Percentiles rank a stretch among this genome's conserved stretches.
Evolutionary conservation across 64 coral and sea anemone species (phyloP).

Genomic region (Hydrozoanthus tunicans): DNA sequence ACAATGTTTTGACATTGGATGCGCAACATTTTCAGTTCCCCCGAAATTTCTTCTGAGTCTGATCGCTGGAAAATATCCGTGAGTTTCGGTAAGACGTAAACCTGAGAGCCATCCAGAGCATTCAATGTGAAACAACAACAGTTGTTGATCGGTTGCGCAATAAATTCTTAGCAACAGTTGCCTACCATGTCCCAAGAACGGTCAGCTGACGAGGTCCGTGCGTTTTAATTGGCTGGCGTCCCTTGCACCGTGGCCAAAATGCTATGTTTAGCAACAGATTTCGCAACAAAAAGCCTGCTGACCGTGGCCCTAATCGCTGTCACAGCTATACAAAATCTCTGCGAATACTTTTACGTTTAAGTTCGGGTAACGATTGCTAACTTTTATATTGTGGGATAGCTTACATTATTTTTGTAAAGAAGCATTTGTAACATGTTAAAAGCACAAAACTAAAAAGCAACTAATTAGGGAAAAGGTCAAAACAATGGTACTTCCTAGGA

Average conservation of each 20-base stretch:
- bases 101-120: slow-evolving; percentile 36
- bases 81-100: slow-evolving; percentile 29
- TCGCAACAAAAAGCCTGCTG: slow-evolving; percentile 39
- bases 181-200: slow-evolving; percentile 29
- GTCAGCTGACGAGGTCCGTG: slow-evolving; percentile 37
- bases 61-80: slow-evolving; percentile 53
- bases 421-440: too few relatives aligned
- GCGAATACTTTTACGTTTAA: slow-evolving; percentile 42
- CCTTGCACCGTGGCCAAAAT: slow-evolving; percentile 35
- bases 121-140: slow-evolving; percentile 21
- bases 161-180: slow-evolving; percentile 39
- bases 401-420: neutral
- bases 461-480: too few relatives aligned
- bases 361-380: slow-evolving; percentile 27
- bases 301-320: slow-evolving; percentile 27
- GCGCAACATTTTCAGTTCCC: slow-evolving; percentile 47
- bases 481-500: too few relatives aligned
- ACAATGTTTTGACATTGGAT: slow-evolving; percentile 53
- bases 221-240: slow-evolving; percentile 27
- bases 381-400: neutral
- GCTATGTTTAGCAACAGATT: slow-evolving; percentile 31
- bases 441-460: too few relatives aligned
- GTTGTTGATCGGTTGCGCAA: slow-evolving; percentile 29
- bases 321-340: slow-evolving; percentile 22
- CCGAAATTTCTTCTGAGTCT: slow-evolving; percentile 42